Conservation (phyloP, 2,888 invertebrate genomes). For the Molorchus minor region DNA sequence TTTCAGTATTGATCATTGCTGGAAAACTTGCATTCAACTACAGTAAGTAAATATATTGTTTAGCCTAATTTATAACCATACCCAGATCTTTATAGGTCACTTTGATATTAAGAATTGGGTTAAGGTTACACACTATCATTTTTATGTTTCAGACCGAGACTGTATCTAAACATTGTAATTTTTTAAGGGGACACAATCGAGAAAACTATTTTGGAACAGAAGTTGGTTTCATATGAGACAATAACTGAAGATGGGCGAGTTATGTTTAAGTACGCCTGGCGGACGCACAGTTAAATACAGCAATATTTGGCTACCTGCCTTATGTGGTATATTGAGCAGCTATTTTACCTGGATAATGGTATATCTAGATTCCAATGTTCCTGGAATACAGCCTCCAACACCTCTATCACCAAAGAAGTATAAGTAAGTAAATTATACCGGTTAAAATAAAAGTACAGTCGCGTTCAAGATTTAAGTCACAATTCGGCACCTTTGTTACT, state of each 20-base stretch:
- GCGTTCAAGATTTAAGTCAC: no score
- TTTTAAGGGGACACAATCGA: constrained; percentile 42
- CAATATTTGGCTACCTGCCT: constrained; percentile 56
- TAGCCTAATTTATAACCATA: not conserved
- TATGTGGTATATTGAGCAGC: constrained; percentile 65
- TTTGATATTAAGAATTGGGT: constrained; percentile 3
- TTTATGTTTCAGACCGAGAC: no score
- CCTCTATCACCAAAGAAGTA: constrained; percentile 67
- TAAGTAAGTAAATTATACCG: constrained; percentile 55
- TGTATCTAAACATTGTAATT: not conserved
- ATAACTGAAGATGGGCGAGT: constrained; percentile 56
- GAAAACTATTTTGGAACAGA: constrained; percentile 50
- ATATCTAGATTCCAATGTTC: constrained; percentile 70
- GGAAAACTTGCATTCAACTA: constrained; percentile 52
- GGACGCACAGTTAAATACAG: constrained; percentile 55
- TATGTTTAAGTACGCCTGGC: constrained; percentile 56
- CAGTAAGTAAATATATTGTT: constrained; percentile 53
- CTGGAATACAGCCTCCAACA: constrained; percentile 69
- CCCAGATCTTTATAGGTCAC: not conserved
- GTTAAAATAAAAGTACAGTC: no score
- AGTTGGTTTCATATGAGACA: constrained; percentile 53
- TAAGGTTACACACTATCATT: constrained; percentile 4
- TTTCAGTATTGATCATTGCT: constrained; percentile 53
- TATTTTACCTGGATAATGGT: constrained; percentile 69
- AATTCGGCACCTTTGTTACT: no score